Conservation (phyloP, 1,140 invertebrate genomes). For the Calliopsis andreniformis region DNA sequence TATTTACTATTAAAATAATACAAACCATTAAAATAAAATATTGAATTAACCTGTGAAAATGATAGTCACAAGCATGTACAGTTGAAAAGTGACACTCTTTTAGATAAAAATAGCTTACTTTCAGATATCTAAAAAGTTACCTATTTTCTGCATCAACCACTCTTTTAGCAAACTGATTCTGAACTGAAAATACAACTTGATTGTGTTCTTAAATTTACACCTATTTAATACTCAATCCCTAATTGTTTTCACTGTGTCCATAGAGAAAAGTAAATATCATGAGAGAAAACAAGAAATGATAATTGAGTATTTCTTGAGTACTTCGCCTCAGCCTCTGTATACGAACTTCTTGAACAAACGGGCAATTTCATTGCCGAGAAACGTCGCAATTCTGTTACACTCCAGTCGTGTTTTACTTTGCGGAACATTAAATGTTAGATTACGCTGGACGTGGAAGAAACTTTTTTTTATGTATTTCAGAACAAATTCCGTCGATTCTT, state of each 20-base stretch:
- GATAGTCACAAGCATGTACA: too few relatives aligned
- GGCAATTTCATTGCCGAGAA: conserved; percentile 2
- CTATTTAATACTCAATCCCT: not conserved
- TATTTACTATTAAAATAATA: too few relatives aligned
- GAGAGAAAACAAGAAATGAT: not conserved
- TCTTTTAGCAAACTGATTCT: too few relatives aligned
- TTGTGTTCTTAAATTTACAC: too few relatives aligned
- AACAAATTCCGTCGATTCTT: not conserved
- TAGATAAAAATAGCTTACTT: too few relatives aligned
- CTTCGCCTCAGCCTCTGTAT: not conserved
- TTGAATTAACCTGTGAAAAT: too few relatives aligned
- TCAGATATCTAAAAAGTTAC: too few relatives aligned
- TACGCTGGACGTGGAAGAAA: not conserved
- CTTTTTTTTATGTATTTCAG: not conserved
- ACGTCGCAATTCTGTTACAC: conserved; percentile 2
- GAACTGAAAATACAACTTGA: too few relatives aligned
- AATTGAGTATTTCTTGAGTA: not conserved
- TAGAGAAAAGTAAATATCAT: not conserved
- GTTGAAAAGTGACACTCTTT: too few relatives aligned
- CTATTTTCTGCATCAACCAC: too few relatives aligned
- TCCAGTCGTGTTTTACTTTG: conserved; percentile 2
- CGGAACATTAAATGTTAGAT: not conserved
- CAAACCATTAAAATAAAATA: too few relatives aligned
- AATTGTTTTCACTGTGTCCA: not conserved
- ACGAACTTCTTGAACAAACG: not conserved